Percentiles rank a stretch among this genome's conserved stretches.
Evolutionary conservation across 1,140 invertebrate genomes (phyloP).

Genomic region (Danaus plexippus): DNA sequence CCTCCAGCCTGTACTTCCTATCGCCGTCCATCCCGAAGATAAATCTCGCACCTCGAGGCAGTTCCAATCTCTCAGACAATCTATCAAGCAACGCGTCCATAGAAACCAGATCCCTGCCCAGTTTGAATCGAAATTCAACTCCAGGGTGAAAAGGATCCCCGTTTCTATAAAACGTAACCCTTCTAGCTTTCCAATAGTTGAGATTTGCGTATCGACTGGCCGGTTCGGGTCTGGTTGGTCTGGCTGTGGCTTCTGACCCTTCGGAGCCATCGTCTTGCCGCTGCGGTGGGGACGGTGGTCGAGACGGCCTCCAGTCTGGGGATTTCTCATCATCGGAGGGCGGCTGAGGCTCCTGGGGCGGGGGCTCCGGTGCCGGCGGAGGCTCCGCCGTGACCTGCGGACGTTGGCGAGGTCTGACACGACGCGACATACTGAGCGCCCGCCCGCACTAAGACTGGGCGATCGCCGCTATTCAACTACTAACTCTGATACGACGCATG

Average conservation of each 20-base stretch:
- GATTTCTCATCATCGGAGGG: conserved; percentile 57
- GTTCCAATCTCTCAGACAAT: conserved; percentile 84
- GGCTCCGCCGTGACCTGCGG: conserved; percentile 60
- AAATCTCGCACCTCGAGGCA: conserved; percentile 88
- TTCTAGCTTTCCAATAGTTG: conserved; percentile 87
- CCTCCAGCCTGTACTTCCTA: conserved; percentile 85
- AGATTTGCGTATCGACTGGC: conserved; percentile 82
- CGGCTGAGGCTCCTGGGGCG: conserved; percentile 36
- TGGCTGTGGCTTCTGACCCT: conserved; percentile 52
- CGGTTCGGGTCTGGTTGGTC: conserved; percentile 55
- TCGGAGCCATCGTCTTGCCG: conserved; percentile 56
- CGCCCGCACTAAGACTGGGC: too few relatives aligned
- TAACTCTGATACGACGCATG: conserved; percentile 34
- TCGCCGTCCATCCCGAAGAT: conserved; percentile 93
- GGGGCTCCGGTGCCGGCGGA: conserved; percentile 39
- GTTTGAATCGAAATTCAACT: conserved; percentile 89
- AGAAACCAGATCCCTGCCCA: conserved; percentile 88
- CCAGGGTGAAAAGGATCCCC: conserved; percentile 93
- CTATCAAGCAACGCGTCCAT: conserved; percentile 90
- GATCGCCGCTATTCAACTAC: too few relatives aligned
- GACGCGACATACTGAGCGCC: conserved; percentile 47
- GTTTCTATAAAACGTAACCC: conserved; percentile 94
- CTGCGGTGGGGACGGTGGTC: conserved; percentile 60
- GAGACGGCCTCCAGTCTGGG: conserved; percentile 59
- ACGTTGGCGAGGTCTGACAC: conserved; percentile 39